Conservation (phyloP, 2,888 invertebrate genomes). For the Papilio elwesi region DNA sequence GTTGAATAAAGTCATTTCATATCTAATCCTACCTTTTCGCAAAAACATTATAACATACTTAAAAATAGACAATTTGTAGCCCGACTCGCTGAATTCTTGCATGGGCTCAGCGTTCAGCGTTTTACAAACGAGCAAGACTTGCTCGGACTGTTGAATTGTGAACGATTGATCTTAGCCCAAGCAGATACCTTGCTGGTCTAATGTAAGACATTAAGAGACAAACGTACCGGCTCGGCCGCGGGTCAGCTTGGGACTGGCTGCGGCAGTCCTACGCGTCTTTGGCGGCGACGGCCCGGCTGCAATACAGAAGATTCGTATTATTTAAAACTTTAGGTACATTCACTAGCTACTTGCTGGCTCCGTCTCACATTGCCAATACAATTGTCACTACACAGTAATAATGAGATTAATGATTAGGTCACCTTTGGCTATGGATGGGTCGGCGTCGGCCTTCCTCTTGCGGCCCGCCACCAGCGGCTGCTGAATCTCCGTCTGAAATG, state of each 20-base stretch:
- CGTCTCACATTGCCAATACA: not conserved
- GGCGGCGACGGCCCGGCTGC: slow-evolving; percentile 26
- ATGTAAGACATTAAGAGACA: not conserved
- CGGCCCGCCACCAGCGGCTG: slow-evolving; percentile 33
- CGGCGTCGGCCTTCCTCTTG: slow-evolving; percentile 45
- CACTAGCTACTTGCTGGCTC: no score
- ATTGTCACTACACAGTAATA: not conserved
- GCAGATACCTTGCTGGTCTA: no score
- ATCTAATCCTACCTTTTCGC: no score
- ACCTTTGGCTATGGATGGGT: slow-evolving; percentile 43
- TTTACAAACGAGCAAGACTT: no score
- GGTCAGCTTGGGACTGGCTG: slow-evolving; percentile 45
- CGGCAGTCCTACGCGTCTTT: slow-evolving; percentile 25
- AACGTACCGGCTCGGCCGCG: not conserved
- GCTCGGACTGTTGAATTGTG: no score
- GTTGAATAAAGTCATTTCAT: no score
- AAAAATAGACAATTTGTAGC: no score
- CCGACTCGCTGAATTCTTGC: no score
- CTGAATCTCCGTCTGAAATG: not conserved
- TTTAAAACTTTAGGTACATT: not conserved
- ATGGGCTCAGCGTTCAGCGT: no score
- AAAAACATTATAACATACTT: no score
- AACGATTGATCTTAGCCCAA: no score
- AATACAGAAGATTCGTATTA: not conserved
- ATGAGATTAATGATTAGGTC: not conserved